Percentiles rank a stretch among this genome's conserved stretches.
Evolutionary conservation across 2,888 invertebrate species (phyloP).

Genomic region (Hyppa rectilinea): DNA sequence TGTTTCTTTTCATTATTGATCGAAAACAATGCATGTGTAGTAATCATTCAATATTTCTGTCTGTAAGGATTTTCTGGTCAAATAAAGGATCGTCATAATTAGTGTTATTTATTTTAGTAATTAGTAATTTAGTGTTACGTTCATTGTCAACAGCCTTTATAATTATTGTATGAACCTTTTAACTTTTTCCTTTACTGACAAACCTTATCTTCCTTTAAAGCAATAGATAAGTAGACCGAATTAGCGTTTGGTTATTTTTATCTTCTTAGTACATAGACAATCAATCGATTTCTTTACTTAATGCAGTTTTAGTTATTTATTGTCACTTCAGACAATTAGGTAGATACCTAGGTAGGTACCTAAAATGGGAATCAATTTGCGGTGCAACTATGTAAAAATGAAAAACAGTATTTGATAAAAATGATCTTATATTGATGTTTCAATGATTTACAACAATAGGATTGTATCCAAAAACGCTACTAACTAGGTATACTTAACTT

Average conservation of each 20-base stretch:
- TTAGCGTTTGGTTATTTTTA: neutral
- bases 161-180: neutral
- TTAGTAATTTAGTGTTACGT: neutral
- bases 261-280: neutral
- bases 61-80: conserved; percentile 64
- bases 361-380: neutral
- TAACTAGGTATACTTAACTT: conserved; percentile 80
- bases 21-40: conserved; percentile 47
- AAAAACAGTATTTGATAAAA: conserved; percentile 76
- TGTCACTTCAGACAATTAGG: neutral
- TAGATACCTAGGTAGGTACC: neutral
- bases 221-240: neutral
- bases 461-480: conserved; percentile 84
- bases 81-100: conserved; percentile 65
- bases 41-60: conserved; percentile 43
- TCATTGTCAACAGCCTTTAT: neutral
- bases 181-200: neutral
- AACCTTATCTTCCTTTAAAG: neutral
- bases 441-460: conserved; percentile 84
- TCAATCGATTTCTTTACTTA: neutral
- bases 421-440: conserved; percentile 82
- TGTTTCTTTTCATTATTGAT: conserved; percentile 16
- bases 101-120: conserved; percentile 32
- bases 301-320: neutral
- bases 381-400: conserved; percentile 21